These are phyloP conservation scores for Rattus norvegicus DNA, from an alignment of 2,113 vertebrate species.

Conservation along the genomic window DNA sequence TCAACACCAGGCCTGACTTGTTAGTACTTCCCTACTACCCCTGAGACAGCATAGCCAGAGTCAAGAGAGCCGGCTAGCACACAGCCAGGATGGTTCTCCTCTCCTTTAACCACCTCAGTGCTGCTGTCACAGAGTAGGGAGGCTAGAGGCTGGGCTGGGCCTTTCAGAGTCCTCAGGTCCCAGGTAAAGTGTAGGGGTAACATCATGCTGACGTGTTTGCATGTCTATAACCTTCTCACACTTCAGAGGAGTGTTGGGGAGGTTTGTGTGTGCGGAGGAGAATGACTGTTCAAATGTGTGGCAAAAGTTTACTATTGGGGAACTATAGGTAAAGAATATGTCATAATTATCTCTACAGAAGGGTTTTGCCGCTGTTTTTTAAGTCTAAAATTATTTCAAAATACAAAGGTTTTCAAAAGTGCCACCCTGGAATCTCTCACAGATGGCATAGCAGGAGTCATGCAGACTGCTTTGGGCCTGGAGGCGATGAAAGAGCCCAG, in stretches of 20 bases:
- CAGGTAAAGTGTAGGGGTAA: background rate
- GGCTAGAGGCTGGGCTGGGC: background rate
- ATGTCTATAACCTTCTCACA: background rate
- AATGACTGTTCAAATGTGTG: background rate
- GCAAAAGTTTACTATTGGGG: background rate
- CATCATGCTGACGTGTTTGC: conserved; percentile 10
- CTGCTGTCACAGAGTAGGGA: background rate
- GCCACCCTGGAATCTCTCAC: background rate
- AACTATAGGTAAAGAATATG: background rate
- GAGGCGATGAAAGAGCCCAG: background rate
- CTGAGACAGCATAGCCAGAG: background rate
- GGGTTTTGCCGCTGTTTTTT: background rate
- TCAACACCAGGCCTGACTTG: background rate
- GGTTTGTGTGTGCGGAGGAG: background rate
- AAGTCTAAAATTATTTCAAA: conserved; percentile 39
- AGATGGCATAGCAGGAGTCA: background rate
- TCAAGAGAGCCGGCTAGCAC: background rate
- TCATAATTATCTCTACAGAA: background rate
- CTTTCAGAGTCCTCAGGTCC: background rate
- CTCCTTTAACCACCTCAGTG: background rate
- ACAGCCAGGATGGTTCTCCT: background rate
- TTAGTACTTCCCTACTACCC: background rate
- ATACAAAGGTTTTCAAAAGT: background rate
- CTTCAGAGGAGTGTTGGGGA: background rate
- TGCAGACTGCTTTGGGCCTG: background rate